Percentiles rank a stretch among this genome's conserved stretches.
Conservation (phyloP, 1,140 invertebrate genomes). For the Conopomorpha cramerella region DNA sequence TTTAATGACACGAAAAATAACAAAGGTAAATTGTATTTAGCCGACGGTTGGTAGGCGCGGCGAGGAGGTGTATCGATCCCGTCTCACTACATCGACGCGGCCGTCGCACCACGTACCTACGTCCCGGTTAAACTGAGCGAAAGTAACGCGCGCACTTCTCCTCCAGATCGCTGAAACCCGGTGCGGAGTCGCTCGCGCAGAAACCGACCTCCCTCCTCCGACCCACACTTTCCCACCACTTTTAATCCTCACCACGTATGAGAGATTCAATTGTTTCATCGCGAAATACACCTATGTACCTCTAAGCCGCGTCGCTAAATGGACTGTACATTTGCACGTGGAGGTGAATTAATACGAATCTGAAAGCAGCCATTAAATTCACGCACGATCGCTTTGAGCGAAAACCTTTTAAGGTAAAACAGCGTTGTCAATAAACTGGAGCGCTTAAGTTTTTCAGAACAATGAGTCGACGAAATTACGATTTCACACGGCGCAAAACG, state of each 20-base stretch:
- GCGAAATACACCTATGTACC: constrained; percentile 33
- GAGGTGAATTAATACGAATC: constrained; percentile 44
- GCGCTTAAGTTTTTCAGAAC: constrained; percentile 15
- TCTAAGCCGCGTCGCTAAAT: constrained; percentile 34
- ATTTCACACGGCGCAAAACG: constrained; percentile 1
- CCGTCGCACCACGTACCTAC: no score
- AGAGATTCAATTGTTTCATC: constrained; percentile 51
- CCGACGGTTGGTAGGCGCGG: constrained; percentile 41
- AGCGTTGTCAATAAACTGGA: constrained; percentile 41
- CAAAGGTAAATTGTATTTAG: constrained; percentile 62
- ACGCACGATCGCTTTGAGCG: constrained; percentile 36
- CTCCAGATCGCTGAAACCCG: no score
- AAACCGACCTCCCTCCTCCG: background rate
- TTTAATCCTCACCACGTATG: constrained; percentile 33
- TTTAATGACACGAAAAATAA: constrained; percentile 62
- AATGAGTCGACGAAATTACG: background rate
- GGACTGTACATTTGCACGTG: constrained; percentile 27
- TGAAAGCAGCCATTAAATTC: constrained; percentile 55
- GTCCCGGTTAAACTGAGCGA: constrained; percentile 36
- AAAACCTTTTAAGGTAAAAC: constrained; percentile 45
- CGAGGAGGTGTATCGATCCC: constrained; percentile 33
- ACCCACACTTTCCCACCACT: constrained; percentile 13
- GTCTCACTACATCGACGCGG: no score
- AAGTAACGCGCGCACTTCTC: constrained; percentile 20
- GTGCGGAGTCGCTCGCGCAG: no score